Percentiles rank a stretch among this genome's conserved stretches.
Evolutionary conservation across 2,797 vertebrate genomes (phyloP).

Genomic region (Onychomys leucogaster): DNA sequence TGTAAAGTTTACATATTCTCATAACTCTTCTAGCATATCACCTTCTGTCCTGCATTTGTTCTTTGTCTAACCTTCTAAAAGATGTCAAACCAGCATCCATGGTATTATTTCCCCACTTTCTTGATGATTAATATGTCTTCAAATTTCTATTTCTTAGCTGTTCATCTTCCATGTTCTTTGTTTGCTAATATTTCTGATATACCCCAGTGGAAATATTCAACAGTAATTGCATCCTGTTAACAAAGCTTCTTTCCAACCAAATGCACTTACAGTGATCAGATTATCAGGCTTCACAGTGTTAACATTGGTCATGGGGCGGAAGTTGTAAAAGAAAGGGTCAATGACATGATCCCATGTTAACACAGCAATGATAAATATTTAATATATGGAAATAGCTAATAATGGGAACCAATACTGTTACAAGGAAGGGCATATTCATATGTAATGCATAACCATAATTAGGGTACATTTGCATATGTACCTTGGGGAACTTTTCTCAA

Average conservation of each 20-base stretch:
- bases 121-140: background rate
- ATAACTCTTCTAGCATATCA: background rate
- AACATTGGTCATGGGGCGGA: constrained; percentile 1
- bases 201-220: constrained; percentile 13
- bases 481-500: constrained; percentile 70
- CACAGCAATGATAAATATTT: constrained; percentile 77
- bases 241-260: constrained; percentile 44
- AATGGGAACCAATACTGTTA: constrained; percentile 61
- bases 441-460: constrained; percentile 74
- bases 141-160: constrained; percentile 28
- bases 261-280: background rate
- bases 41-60: background rate
- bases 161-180: background rate
- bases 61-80: constrained; percentile 16
- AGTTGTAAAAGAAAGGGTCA: constrained; percentile 45
- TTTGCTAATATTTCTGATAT: constrained; percentile 36
- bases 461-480: constrained; percentile 79
- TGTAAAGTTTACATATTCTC: constrained; percentile 7
- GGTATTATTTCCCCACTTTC: background rate
- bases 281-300: constrained; percentile 2
- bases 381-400: constrained; percentile 61
- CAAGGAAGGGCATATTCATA: constrained; percentile 66
- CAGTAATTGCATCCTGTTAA: background rate
- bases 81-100: background rate
- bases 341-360: constrained; percentile 51